Conservation (phyloP, 1,140 invertebrate genomes). For the Magallana angulata region DNA sequence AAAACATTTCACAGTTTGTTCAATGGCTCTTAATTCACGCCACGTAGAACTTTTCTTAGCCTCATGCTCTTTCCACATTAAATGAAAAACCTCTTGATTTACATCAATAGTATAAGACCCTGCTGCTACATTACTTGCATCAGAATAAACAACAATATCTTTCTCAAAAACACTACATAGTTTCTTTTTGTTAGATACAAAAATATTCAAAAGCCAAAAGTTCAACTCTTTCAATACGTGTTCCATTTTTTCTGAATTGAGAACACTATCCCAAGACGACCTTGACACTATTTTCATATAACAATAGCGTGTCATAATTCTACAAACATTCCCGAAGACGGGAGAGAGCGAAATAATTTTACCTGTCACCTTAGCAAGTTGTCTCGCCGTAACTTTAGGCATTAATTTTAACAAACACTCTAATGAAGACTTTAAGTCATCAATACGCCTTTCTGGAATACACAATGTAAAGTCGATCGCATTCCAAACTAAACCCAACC, state of each 20-base stretch:
- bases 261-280: slow-evolving; percentile 12
- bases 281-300: not conserved
- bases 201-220: slow-evolving; percentile 15
- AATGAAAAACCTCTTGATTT: slow-evolving; percentile 48
- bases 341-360: slow-evolving; percentile 56
- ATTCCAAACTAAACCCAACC: slow-evolving; percentile 45
- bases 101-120: slow-evolving; percentile 42
- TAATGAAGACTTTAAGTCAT: slow-evolving; percentile 4
- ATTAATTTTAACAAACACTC: not conserved
- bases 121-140: slow-evolving; percentile 48
- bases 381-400: not conserved
- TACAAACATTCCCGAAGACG: slow-evolving; percentile 49
- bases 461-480: slow-evolving; percentile 31
- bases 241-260: not conserved
- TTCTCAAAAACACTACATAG: not conserved
- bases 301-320: slow-evolving; percentile 47
- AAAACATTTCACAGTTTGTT: slow-evolving; percentile 5
- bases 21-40: slow-evolving; percentile 31
- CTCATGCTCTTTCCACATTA: slow-evolving; percentile 39
- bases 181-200: not conserved
- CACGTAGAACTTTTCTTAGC: slow-evolving; percentile 39
- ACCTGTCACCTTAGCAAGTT: slow-evolving; percentile 47
- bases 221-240: slow-evolving; percentile 19
- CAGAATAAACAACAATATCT: slow-evolving; percentile 40
- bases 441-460: slow-evolving; percentile 49